phyloP scores from a whole-genome alignment of 2,113 vertebrate species.

The Phaethornis superciliosus region DNA sequence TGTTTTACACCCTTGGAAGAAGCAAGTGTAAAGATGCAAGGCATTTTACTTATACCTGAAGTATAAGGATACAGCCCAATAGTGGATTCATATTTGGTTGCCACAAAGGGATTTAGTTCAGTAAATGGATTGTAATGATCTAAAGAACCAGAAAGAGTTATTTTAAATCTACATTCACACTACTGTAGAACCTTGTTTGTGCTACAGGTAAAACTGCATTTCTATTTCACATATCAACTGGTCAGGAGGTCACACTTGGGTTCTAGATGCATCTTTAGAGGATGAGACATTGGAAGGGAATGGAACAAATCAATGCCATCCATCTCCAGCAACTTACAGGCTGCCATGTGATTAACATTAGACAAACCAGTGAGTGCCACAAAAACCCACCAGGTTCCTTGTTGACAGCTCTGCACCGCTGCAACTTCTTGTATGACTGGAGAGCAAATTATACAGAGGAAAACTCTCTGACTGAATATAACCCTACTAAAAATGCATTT shows the following conservation, averaged over 20 bases:
- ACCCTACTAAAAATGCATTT: neutral
- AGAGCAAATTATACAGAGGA: neutral
- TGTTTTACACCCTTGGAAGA: conserved; percentile 41
- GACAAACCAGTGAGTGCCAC: neutral
- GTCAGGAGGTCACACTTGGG: neutral
- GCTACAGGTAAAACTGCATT: neutral
- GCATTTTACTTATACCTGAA: conserved; percentile 83
- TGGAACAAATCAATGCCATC: neutral
- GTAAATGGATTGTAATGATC: conserved; percentile 90
- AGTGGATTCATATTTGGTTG: conserved; percentile 85
- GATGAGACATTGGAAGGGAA: neutral
- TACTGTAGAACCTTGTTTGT: rapidly evolving
- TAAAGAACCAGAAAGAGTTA: conserved; percentile 81
- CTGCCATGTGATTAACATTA: neutral
- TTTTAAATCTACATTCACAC: conserved; percentile 19
- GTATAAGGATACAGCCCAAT: conserved; percentile 84
- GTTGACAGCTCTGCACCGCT: neutral
- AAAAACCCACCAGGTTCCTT: neutral
- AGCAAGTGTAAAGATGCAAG: conserved; percentile 26
- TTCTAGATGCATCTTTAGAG: neutral
- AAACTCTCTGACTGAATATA: rapidly evolving
- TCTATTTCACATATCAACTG: neutral
- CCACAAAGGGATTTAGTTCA: conserved; percentile 85
- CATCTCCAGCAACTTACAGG: neutral
- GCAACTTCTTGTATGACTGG: neutral